Base-by-base conservation (phyloP, 1,140 invertebrate species). In the Nautilus pompilius region DNA sequence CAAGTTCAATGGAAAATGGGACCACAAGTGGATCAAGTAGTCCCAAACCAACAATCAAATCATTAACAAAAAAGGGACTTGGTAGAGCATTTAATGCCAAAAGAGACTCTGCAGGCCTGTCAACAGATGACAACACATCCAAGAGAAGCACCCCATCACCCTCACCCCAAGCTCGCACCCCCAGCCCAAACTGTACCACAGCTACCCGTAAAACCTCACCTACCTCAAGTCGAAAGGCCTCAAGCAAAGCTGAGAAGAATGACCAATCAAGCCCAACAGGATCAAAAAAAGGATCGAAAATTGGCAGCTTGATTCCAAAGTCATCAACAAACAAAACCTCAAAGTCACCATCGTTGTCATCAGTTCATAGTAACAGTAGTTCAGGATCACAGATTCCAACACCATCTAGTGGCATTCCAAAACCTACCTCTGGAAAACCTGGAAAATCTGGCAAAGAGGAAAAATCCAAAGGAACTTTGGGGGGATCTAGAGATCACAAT, bases 291-390 rank as follows among this genome's bases (percentile, higher is more conserved):
- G 62, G 66, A 45, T 69, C 76, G 45, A 79, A 79, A 67, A 68
- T 76, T 22, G 73, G 73, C 22, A 77, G 70, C 55, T 68, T 78
- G 51, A 77, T 77, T 55, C 73, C 73, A 33, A 67, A 69, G 55
- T 58, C 62, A 36, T 41, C 64, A 20, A 62, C 67, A 32, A 62
- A 61, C 34, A 62, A 62, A 54, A 64, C 60, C 10, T 60, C 67
- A 48, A 62, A 68, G 30, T 74, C 73, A 66, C 69, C 71, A 22
- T 67, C 68, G 13, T 68, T 70, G 10, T 56, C 65, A 55, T 58
- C 66, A 29, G 61, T 60, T 8, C 62, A 8, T 68, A 66, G 24
- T 58, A 63, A 62, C 29, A 62, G 62, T 32, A 53, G 64, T 5
- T 56, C 58, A 46, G 67, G 65, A 46, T 71, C 71, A 6, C 67